A percentile compares a stretch with the other conserved stretches of the same genome.
Evolutionary conservation across 2,113 vertebrate genomes (phyloP).

Genomic region (Ibidorhyncha struthersii): DNA sequence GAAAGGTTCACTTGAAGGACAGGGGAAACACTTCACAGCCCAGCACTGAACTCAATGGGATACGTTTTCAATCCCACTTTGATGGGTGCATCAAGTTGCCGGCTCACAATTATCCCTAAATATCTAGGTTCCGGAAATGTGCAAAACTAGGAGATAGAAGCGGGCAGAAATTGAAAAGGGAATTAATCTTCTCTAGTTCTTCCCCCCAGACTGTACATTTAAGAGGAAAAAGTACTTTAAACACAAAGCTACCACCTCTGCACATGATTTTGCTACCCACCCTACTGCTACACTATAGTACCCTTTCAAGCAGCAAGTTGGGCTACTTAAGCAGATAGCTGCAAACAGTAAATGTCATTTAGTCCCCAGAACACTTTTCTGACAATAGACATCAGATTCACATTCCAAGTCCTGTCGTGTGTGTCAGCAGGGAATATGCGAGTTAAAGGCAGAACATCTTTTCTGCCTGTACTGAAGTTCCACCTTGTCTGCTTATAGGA

Average conservation of each 20-base stretch:
- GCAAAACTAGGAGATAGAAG: not conserved
- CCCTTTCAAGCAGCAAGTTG: not conserved
- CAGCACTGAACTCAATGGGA: not conserved
- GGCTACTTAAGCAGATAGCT: not conserved
- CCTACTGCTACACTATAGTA: not conserved
- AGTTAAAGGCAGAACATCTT: not conserved
- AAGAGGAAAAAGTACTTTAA: not conserved
- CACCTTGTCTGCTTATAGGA: not conserved
- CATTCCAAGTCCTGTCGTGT: not conserved
- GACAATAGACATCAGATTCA: not conserved
- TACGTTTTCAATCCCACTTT: not conserved
- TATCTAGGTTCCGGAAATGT: not conserved
- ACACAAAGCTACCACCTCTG: not conserved
- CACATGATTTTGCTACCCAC: not conserved
- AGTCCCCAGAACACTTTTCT: not conserved
- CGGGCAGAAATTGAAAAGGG: not conserved
- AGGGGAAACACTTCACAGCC: not conserved
- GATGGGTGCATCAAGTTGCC: accelerated
- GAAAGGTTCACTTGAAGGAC: not conserved
- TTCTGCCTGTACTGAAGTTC: not conserved
- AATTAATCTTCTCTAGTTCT: not conserved
- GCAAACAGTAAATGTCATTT: not conserved
- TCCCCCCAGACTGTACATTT: not conserved
- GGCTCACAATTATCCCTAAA: not conserved
- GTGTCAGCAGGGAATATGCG: not conserved